Conservation (phyloP, 2,113 vertebrate genomes). For the Jacana jacana region DNA sequence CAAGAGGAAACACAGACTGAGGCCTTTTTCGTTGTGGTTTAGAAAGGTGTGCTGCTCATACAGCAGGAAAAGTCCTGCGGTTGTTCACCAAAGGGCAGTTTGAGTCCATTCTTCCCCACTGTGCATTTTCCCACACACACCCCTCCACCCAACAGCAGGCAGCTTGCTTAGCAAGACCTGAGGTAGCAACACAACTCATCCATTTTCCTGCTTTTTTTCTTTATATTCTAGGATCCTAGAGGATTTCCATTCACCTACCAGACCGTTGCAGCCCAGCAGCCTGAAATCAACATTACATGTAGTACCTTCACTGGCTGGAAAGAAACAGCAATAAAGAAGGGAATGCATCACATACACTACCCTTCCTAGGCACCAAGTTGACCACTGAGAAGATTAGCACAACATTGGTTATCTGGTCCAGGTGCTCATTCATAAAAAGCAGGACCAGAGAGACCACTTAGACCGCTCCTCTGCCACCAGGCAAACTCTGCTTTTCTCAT, state of each 20-base stretch:
- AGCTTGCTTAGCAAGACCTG: background rate
- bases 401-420: background rate
- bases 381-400: fast-evolving
- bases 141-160: fast-evolving
- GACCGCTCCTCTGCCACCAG: background rate
- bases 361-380: fast-evolving
- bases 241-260: background rate
- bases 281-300: background rate
- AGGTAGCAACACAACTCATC: background rate
- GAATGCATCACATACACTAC: background rate
- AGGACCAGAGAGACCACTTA: background rate
- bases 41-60: background rate
- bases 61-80: background rate
- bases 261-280: background rate
- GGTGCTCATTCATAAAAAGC: background rate
- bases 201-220: background rate
- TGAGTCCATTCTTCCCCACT: background rate
- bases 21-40: background rate
- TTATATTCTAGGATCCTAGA: background rate
- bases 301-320: background rate
- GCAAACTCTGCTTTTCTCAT: background rate
- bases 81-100: background rate
- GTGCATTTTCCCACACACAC: background rate
- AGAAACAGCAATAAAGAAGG: background rate
- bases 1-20: background rate